These are phyloP conservation scores for Noctuana brunneofusca DNA, from an alignment of 2,888 invertebrate genomes.

Conservation along the genomic window DNA sequence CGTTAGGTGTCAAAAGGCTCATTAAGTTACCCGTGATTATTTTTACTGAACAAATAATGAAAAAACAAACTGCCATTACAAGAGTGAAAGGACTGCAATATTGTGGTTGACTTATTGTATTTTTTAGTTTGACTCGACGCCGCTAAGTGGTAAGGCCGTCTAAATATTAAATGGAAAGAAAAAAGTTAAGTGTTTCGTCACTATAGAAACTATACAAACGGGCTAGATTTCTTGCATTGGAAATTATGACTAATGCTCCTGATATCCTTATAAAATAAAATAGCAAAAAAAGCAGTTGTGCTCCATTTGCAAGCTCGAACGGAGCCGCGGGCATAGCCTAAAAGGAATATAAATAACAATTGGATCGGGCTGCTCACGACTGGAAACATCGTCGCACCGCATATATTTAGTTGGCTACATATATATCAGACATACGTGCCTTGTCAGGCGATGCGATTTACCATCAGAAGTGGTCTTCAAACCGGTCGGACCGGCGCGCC, in stretches of 20 bases:
- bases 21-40: no score
- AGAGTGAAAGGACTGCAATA: slow-evolving; percentile 30
- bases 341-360: slow-evolving; percentile 33
- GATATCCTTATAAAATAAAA: not conserved
- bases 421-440: slow-evolving; percentile 60
- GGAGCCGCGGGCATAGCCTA: slow-evolving; percentile 2
- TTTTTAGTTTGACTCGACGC: not conserved
- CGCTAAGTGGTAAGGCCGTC: no score
- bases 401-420: slow-evolving; percentile 37
- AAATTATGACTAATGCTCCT: not conserved
- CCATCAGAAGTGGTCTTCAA: slow-evolving; percentile 72
- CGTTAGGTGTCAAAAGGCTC: slow-evolving; percentile 49
- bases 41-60: not conserved
- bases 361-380: slow-evolving; percentile 28
- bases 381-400: slow-evolving; percentile 34
- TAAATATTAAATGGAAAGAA: no score
- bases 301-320: slow-evolving; percentile 7
- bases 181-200: no score
- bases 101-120: not conserved
- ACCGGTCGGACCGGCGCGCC: slow-evolving; percentile 74
- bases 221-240: not conserved
- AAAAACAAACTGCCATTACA: not conserved
- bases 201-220: no score
- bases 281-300: not conserved
- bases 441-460: slow-evolving; percentile 78